Evolutionary conservation across 2,888 invertebrate species (phyloP).

Genomic region (Scelioninae gen. 1): DNA sequence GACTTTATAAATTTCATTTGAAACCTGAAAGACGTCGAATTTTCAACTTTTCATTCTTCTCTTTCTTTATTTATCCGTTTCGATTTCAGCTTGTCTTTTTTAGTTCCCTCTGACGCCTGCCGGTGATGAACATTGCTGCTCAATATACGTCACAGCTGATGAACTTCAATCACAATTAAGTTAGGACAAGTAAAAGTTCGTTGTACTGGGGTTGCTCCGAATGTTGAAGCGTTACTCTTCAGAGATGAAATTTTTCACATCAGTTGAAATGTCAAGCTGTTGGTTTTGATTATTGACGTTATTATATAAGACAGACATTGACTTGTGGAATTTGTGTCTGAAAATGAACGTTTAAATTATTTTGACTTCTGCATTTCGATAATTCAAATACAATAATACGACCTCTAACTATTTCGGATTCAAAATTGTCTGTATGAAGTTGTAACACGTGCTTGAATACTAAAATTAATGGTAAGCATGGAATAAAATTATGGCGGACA

Average conservation of each 20-base stretch:
- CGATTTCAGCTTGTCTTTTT: constrained; percentile 46
- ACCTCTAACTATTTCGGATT: not conserved
- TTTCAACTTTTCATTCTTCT: constrained; percentile 9
- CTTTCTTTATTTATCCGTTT: constrained; percentile 63
- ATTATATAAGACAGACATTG: not conserved
- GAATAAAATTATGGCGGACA: constrained; percentile 58
- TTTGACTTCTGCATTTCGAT: not conserved
- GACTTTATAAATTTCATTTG: too few relatives aligned
- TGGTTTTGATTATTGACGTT: constrained; percentile 37
- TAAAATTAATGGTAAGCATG: constrained; percentile 46
- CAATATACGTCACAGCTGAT: constrained; percentile 61
- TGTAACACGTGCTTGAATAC: constrained; percentile 46
- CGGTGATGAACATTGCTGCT: constrained; percentile 45
- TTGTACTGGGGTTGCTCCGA: constrained; percentile 9
- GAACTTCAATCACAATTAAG: constrained; percentile 64
- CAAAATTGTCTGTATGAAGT: constrained; percentile 23
- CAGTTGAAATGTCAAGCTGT: constrained; percentile 31
- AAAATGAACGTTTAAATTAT: not conserved
- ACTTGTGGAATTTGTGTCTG: not conserved
- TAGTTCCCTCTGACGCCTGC: constrained; percentile 27
- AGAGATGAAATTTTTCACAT: constrained; percentile 34
- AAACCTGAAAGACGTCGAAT: not conserved
- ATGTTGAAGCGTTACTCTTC: constrained; percentile 35
- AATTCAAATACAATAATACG: too few relatives aligned
- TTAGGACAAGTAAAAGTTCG: constrained; percentile 55